Conservation (phyloP, 2,797 vertebrate species). For the Leptodactylus fallax region DNA sequence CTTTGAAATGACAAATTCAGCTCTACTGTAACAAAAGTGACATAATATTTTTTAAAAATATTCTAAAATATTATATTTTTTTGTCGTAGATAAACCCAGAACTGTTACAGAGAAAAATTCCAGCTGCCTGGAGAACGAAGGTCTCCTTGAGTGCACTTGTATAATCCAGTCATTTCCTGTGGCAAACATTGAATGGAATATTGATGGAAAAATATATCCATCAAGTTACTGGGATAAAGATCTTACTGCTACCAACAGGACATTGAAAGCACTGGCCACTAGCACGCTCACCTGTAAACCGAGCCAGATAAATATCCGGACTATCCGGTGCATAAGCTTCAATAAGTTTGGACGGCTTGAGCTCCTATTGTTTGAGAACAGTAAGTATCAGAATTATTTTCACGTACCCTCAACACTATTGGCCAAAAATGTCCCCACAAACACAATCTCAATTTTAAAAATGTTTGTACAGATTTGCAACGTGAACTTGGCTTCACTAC, state of each 20-base stretch:
- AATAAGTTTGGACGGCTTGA: not conserved
- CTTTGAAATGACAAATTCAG: too few relatives aligned
- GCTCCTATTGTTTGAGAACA: not conserved
- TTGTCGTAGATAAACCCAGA: conserved; percentile 6
- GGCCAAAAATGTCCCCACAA: too few relatives aligned
- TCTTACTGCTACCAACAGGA: not conserved
- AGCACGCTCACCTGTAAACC: not conserved
- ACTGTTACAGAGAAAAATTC: not conserved
- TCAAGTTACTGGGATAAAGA: not conserved
- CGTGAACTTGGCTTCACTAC: too few relatives aligned
- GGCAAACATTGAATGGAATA: not conserved
- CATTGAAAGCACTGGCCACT: not conserved
- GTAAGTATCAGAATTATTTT: conserved; percentile 7
- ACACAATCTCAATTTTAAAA: too few relatives aligned
- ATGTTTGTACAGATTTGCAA: too few relatives aligned
- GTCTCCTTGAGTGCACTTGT: not conserved
- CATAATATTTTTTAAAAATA: not conserved
- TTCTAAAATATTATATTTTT: not conserved
- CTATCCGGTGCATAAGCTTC: not conserved
- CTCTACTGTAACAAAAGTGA: not conserved
- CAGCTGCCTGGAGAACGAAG: not conserved
- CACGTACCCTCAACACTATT: too few relatives aligned
- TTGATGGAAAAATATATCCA: not conserved
- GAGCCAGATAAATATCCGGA: not conserved
- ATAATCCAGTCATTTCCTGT: conserved; percentile 17